Conservation (phyloP, 1,140 invertebrate species). For the Cotesia glomerata region DNA sequence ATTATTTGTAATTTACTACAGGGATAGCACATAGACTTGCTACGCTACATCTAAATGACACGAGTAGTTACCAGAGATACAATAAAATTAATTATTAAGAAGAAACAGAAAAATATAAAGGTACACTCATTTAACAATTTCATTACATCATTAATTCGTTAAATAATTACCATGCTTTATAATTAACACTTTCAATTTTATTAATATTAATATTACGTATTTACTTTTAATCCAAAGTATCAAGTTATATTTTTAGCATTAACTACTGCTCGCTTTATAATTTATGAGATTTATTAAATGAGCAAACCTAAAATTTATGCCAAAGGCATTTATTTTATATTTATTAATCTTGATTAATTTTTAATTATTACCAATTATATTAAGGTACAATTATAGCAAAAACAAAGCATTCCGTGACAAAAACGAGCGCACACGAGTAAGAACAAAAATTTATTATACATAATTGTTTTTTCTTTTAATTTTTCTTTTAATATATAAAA, state of each 20-base stretch:
- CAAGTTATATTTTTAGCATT: background rate
- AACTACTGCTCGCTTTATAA: slow-evolving; percentile 6
- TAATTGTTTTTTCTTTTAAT: too few relatives aligned
- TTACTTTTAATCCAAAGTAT: background rate
- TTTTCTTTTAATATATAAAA: slow-evolving; percentile 18
- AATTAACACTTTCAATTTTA: background rate
- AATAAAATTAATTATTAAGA: background rate
- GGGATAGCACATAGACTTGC: background rate
- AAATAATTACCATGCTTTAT: background rate
- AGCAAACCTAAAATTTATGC: slow-evolving; percentile 35
- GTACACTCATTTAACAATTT: slow-evolving; percentile 37
- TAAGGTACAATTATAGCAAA: slow-evolving; percentile 49
- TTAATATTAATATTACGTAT: background rate
- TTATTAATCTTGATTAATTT: background rate
- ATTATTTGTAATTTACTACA: slow-evolving; percentile 3
- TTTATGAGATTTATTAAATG: slow-evolving; percentile 38
- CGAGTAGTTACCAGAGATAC: background rate
- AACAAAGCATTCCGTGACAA: slow-evolving; percentile 58
- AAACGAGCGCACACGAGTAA: slow-evolving; percentile 57
- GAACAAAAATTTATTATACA: slow-evolving; percentile 36
- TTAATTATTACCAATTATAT: slow-evolving; percentile 33
- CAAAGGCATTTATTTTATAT: background rate
- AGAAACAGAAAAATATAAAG: background rate
- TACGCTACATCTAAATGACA: slow-evolving; percentile 5
- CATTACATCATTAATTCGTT: slow-evolving; percentile 21